phyloP scores from a whole-genome alignment of 2,888 invertebrate species.

The Epinotia brunnichana region DNA sequence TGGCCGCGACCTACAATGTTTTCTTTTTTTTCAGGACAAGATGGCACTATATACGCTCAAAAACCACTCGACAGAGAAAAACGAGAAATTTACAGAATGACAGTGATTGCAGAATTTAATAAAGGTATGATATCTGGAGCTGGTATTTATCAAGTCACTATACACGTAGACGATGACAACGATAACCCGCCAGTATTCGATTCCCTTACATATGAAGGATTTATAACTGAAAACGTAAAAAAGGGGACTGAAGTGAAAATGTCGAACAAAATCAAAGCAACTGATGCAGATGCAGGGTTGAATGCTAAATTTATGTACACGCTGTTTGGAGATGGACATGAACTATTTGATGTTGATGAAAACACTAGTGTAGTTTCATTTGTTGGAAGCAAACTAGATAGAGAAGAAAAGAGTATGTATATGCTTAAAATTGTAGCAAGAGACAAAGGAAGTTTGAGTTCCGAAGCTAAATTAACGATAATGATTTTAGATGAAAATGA shows the following conservation, averaged over 20 bases:
- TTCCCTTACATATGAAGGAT: slow-evolving; percentile 87
- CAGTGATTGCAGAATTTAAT: slow-evolving; percentile 90
- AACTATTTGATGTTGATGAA: slow-evolving; percentile 88
- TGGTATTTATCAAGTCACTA: slow-evolving; percentile 90
- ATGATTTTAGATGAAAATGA: slow-evolving; percentile 91
- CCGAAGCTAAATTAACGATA: slow-evolving; percentile 88
- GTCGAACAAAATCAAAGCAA: slow-evolving; percentile 87
- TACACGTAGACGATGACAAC: slow-evolving; percentile 93
- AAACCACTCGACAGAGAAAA: slow-evolving; percentile 90
- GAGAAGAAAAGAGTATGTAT: slow-evolving; percentile 88
- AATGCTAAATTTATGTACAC: slow-evolving; percentile 88
- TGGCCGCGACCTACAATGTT: not conserved
- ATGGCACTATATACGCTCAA: slow-evolving; percentile 91
- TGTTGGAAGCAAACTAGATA: slow-evolving; percentile 85
- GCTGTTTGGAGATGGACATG: slow-evolving; percentile 89
- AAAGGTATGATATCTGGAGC: slow-evolving; percentile 88
- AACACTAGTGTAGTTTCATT: slow-evolving; percentile 85
- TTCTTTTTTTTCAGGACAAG: slow-evolving; percentile 72
- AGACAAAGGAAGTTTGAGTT: slow-evolving; percentile 89
- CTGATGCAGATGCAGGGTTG: slow-evolving; percentile 87
- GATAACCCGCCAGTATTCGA: slow-evolving; percentile 94
- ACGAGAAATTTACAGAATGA: slow-evolving; percentile 88
- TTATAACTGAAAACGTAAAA: slow-evolving; percentile 90
- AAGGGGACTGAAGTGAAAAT: slow-evolving; percentile 88
- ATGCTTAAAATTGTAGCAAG: slow-evolving; percentile 88